Conservation (phyloP, 92 coral and sea anemone species). For the Actinernus sp. region DNA sequence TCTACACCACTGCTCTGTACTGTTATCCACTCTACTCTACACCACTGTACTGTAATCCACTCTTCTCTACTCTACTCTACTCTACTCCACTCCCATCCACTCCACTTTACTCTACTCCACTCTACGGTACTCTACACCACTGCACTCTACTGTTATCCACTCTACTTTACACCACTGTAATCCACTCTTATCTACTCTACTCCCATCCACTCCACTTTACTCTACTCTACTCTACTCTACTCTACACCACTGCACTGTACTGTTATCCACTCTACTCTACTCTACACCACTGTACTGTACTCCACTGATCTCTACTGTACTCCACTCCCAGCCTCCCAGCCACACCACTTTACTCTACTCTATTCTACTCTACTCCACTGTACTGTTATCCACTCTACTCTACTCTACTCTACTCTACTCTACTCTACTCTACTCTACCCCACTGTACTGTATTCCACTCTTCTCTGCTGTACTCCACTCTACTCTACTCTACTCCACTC, state of each 20-base stretch:
- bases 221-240: too few relatives aligned
- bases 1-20: not conserved
- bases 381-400: not conserved
- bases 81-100: too few relatives aligned
- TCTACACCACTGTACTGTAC: not conserved
- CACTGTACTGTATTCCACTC: not conserved
- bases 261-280: too few relatives aligned
- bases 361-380: not conserved
- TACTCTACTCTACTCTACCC: not conserved
- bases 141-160: not conserved
- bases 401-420: not conserved
- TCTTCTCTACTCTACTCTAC: too few relatives aligned
- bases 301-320: not conserved
- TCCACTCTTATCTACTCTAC: too few relatives aligned
- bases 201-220: too few relatives aligned
- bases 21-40: not conserved
- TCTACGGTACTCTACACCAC: not conserved
- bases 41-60: too few relatives aligned
- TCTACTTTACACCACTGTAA: constrained; percentile 1
- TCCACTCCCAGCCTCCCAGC: not conserved
- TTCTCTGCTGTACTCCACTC: not conserved
- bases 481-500: not conserved
- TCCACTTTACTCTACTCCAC: constrained; percentile 3
- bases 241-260: too few relatives aligned
- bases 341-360: not conserved